Percentiles rank a stretch among this genome's conserved stretches.
phyloP scores from a whole-genome alignment of 1,140 invertebrate genomes.

The Habropoda laboriosa region DNA sequence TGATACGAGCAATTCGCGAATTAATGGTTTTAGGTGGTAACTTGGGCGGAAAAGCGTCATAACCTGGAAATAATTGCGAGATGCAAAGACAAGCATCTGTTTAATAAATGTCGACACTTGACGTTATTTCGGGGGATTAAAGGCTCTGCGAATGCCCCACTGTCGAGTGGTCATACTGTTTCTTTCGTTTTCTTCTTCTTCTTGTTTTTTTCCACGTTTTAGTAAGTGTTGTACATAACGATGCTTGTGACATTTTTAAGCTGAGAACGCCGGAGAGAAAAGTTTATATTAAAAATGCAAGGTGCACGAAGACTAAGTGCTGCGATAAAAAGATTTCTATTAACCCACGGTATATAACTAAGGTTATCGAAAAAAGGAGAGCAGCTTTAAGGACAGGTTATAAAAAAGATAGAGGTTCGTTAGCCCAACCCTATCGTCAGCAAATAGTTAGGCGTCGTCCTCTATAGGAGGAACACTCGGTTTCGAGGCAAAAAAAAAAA shows the following conservation, averaged over 20 bases:
- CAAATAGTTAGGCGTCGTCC: conserved; percentile 13
- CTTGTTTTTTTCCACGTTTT: too few relatives aligned
- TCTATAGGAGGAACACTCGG: neutral
- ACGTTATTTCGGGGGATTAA: too few relatives aligned
- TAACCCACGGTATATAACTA: neutral
- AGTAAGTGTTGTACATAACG: too few relatives aligned
- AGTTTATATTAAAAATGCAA: neutral
- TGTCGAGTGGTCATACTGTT: too few relatives aligned
- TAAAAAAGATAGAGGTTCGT: conserved; percentile 27
- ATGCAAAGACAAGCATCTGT: neutral
- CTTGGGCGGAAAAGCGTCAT: neutral
- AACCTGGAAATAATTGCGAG: neutral
- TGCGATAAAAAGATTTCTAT: neutral
- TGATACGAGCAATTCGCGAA: neutral
- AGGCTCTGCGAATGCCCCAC: too few relatives aligned
- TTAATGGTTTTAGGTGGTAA: neutral
- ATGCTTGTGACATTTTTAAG: too few relatives aligned
- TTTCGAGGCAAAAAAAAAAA: neutral
- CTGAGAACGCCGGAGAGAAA: too few relatives aligned
- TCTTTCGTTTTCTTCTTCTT: too few relatives aligned
- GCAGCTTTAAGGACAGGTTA: neutral
- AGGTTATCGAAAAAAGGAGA: neutral
- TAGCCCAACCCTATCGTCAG: neutral
- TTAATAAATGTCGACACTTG: too few relatives aligned
- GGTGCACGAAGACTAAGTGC: neutral